Evolutionary conservation across 1,140 invertebrate genomes (phyloP).

Genomic region (Drosophila triauraria): DNA sequence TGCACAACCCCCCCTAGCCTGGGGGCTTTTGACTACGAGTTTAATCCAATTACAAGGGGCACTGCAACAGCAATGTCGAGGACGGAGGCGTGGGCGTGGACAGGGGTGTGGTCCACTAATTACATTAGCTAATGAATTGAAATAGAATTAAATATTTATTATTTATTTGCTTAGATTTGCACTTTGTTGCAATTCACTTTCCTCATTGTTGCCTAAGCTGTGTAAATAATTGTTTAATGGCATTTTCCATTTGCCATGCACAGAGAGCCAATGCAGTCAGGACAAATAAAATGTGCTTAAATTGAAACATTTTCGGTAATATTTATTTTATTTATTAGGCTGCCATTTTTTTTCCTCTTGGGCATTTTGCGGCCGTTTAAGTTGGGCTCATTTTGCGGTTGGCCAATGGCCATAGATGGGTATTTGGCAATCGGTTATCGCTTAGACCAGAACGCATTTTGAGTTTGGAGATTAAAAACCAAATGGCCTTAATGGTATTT

Average conservation of each 20-base stretch:
- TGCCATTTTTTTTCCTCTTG: conserved; percentile 22
- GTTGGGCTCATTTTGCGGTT: conserved; percentile 64
- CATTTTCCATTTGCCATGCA: conserved; percentile 32
- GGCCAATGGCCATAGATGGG: conserved; percentile 43
- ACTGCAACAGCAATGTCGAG: background rate
- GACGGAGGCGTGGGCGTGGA: background rate
- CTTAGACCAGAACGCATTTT: background rate
- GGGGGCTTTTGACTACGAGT: conserved; percentile 24
- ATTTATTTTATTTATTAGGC: conserved; percentile 51
- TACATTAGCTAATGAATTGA: conserved; percentile 78
- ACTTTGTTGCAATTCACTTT: conserved; percentile 54
- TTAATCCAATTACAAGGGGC: conserved; percentile 67
- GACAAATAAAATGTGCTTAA: conserved; percentile 43
- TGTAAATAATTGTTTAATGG: conserved; percentile 65
- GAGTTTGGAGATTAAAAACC: conserved; percentile 1
- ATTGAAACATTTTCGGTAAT: conserved; percentile 49
- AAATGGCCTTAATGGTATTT: conserved; percentile 19
- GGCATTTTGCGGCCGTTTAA: conserved; percentile 64
- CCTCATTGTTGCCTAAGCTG: conserved; percentile 26
- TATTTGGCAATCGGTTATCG: conserved; percentile 34
- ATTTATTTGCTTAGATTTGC: conserved; percentile 61
- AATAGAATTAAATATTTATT: conserved; percentile 71
- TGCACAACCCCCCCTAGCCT: conserved; percentile 13
- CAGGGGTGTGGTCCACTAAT: conserved; percentile 58
- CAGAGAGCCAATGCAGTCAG: conserved; percentile 13